Base-by-base conservation (phyloP, 2,797 vertebrate species). In the Poeciliopsis presidionis region DNA sequence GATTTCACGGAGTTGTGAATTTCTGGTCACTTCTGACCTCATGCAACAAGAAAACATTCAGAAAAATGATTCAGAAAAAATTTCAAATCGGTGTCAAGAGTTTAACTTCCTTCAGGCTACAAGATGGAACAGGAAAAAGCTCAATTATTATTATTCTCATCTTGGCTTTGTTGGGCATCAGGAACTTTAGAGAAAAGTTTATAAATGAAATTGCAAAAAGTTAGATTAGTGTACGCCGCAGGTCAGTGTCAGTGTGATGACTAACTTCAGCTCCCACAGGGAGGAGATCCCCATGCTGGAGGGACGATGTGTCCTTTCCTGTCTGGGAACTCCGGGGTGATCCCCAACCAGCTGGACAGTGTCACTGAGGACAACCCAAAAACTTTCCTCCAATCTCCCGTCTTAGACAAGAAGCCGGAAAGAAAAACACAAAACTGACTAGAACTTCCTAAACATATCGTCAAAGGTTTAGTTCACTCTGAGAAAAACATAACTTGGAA, bases 21-120 rank as follows among this genome's bases (percentile, higher is more conserved):
- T 2, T 2, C 72, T 55, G 76, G 41, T 72, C 36, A 76, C 41
- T 73, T 81, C 46, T 87, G 75, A 89, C 87, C 87, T 82, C 79
- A 74, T 57, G 36, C 46, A n/a, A 59, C n/a, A 36, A 76, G 67
- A 3, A 43, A 82, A 80, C 30, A 6, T 36, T 30, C 8, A 78
- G 77, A 49, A 78, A 67, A 78, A 1, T 63, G 72, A 36, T n/a
- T n/a, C n/a, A 39, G 18, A 25, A 43, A 72, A 76, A 59, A 12
- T 69, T 70, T 84, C 11, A 39, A 79, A 83, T 43, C n/a, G 59
- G 76, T 74, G 84, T 70, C 65, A 55, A 78, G 36, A 53, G 74
- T 59, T 72, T n/a, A 12, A 7, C 43, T 28, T 65, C 76, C 82
- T 77, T 57, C 3, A 75, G 78, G 84, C 78, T 82, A 45, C 70